Percentiles rank a stretch among this genome's conserved stretches.
Conservation (phyloP, 2,797 vertebrate genomes). For the Lophius americanus region DNA sequence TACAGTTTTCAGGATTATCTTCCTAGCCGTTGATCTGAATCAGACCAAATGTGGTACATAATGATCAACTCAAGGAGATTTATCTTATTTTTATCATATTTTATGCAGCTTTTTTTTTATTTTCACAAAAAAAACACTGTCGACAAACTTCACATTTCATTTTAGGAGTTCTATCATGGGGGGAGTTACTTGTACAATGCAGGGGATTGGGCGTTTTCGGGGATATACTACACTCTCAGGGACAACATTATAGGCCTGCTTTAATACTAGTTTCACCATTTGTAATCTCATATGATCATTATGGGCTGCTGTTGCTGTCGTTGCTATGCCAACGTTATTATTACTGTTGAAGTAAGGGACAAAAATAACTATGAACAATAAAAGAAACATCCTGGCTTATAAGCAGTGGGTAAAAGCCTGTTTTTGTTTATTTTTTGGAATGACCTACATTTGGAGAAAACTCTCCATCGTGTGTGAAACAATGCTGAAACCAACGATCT, state of each 20-base stretch:
- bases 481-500: constrained; percentile 61
- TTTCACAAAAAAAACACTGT: no score
- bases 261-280: constrained; percentile 2
- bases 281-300: constrained; percentile 14
- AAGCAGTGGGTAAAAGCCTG: constrained; percentile 17
- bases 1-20: no score
- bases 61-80: no score
- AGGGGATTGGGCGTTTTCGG: no score
- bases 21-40: no score
- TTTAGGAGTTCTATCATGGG: no score
- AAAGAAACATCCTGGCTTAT: constrained; percentile 34
- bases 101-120: no score
- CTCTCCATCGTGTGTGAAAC: constrained; percentile 55
- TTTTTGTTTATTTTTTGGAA: constrained; percentile 29
- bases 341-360: constrained; percentile 24
- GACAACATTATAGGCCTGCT: neutral
- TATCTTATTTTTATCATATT: no score
- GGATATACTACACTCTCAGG: no score
- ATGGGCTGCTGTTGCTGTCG: constrained; percentile 5
- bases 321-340: constrained; percentile 26
- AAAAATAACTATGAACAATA: constrained; percentile 42
- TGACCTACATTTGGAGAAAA: constrained; percentile 38
- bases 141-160: no score
- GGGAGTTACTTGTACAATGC: no score
- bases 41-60: no score